Evolutionary conservation across 2,113 vertebrate species (phyloP).

Genomic region (Takifugu bimaculatus): DNA sequence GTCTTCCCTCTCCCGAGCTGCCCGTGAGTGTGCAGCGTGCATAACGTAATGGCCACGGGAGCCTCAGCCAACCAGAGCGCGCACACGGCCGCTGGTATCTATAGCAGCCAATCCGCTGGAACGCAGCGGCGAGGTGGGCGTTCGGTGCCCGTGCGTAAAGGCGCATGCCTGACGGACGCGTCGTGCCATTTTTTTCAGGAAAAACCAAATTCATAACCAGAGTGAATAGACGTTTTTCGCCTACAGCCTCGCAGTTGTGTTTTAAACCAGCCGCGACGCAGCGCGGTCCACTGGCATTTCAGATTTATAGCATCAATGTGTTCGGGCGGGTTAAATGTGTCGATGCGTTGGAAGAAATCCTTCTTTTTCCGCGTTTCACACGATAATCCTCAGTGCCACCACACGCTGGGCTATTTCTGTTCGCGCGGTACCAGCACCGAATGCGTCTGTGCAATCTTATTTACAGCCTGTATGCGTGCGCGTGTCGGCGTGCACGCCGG

Average conservation of each 20-base stretch:
- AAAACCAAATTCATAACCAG: no score
- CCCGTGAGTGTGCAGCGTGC: conserved; percentile 58
- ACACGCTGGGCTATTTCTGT: conserved; percentile 10
- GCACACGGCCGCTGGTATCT: conserved; percentile 47
- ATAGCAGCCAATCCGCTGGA: conserved; percentile 66
- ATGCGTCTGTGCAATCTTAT: conserved; percentile 17
- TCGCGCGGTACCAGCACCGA: conserved; percentile 13
- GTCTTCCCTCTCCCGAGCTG: conserved; percentile 72
- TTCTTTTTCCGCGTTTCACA: not conserved
- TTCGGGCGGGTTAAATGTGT: not conserved
- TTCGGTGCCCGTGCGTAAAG: conserved; percentile 35
- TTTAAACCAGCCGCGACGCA: not conserved
- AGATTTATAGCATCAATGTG: not conserved
- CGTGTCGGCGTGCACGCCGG: not conserved
- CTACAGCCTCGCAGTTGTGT: not conserved
- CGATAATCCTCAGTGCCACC: not conserved
- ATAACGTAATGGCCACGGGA: conserved; percentile 70
- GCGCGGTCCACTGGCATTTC: conserved; percentile 5
- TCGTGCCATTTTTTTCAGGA: conserved; percentile 13
- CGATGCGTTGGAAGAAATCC: not conserved
- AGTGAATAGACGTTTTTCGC: no score
- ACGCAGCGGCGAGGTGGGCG: conserved; percentile 42
- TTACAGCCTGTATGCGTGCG: conserved; percentile 19
- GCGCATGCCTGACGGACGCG: conserved; percentile 37
- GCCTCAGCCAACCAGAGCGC: conserved; percentile 58